Evolutionary conservation across 2,797 vertebrate species (phyloP).

Genomic region (Enteromius argenteus): DNA sequence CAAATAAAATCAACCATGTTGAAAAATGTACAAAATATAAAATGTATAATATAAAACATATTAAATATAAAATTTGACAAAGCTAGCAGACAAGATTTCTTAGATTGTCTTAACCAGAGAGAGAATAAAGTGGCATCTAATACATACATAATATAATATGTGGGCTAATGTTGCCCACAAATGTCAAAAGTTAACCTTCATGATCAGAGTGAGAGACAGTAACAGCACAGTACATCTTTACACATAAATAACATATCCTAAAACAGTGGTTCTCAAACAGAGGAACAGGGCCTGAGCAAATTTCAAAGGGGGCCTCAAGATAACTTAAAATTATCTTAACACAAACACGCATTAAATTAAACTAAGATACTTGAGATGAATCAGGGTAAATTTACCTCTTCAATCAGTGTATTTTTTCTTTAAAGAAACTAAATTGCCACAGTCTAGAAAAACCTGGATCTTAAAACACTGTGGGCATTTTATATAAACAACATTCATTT

Average conservation of each 20-base stretch:
- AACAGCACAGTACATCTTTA: background rate
- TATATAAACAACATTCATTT: background rate
- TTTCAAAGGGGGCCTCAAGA: background rate
- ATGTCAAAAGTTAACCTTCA: background rate
- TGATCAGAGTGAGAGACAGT: background rate
- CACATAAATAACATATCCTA: background rate
- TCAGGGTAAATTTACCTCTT: background rate
- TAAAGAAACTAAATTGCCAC: background rate
- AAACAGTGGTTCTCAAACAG: too few relatives aligned
- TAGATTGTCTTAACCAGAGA: background rate
- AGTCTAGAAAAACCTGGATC: background rate
- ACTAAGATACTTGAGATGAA: background rate
- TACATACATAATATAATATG: conserved; percentile 61
- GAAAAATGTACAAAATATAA: background rate
- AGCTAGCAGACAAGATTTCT: background rate
- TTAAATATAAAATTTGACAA: too few relatives aligned
- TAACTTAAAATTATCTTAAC: background rate
- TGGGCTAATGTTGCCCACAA: conserved; percentile 62
- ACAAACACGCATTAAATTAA: background rate
- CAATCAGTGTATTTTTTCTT: background rate
- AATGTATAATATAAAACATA: too few relatives aligned
- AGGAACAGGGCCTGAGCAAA: background rate
- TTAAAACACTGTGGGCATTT: background rate
- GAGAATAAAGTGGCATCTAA: background rate
- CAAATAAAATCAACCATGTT: too few relatives aligned